These are phyloP conservation scores for Blastobasis adustella DNA, from an alignment of 2,888 invertebrate species.

Conservation along the genomic window DNA sequence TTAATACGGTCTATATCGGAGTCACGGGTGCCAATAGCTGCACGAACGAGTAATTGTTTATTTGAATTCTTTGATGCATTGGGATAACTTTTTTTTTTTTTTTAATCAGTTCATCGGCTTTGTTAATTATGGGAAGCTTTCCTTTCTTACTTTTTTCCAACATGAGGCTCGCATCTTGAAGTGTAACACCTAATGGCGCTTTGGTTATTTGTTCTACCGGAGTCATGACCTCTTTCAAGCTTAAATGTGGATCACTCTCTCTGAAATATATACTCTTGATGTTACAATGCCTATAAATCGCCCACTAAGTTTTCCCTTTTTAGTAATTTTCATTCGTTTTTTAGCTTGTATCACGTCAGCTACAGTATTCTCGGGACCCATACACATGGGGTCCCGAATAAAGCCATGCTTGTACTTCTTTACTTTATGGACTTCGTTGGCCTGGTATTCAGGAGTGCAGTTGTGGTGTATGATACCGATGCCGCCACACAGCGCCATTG, in stretches of 20 bases:
- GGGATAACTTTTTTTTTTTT: constrained; percentile 97
- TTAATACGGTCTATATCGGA: constrained; percentile 89
- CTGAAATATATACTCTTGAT: constrained; percentile 92
- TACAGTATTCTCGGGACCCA: constrained; percentile 91
- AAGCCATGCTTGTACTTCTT: constrained; percentile 99
- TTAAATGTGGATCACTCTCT: constrained; percentile 72
- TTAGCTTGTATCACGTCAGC: constrained; percentile 93
- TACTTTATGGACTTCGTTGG: constrained; percentile 96
- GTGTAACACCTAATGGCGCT: constrained; percentile 91
- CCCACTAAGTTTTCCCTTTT: constrained; percentile 94
- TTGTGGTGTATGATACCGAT: constrained; percentile 99
- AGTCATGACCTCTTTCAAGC: too few species aligned
- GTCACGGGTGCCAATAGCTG: constrained; percentile 71
- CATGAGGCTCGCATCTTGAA: constrained; percentile 88
- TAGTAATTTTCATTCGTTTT: constrained; percentile 86
- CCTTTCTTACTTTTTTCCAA: too few species aligned
- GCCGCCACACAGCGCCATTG: constrained; percentile 98
- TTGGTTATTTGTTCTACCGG: constrained; percentile 84
- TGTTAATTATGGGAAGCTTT: constrained; percentile 82
- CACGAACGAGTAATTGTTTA: constrained; percentile 86
- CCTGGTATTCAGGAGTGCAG: constrained; percentile 94
- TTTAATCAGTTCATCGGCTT: constrained; percentile 91
- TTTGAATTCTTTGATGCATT: constrained; percentile 98
- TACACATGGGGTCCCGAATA: constrained; percentile 95
- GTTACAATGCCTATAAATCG: constrained; percentile 97